Evolutionary conservation across 2,113 vertebrate genomes (phyloP), one percentile per base, ranked within the genome.

Genomic region (Clarias magur): DNA sequence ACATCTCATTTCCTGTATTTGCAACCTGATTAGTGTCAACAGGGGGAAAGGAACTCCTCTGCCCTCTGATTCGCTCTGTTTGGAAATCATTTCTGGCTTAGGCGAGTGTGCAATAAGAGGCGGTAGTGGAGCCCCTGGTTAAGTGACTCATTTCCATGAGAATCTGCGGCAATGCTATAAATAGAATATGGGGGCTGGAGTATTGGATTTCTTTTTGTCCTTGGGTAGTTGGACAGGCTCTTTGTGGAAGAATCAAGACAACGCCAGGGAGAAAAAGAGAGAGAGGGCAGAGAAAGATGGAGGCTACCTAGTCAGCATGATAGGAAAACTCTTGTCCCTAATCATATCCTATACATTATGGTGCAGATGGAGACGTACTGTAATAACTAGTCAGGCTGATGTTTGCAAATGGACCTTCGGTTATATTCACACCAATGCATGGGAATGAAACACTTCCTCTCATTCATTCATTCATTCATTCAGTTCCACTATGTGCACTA

Each of bases 1-100:
- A 91, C 87, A 89, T 89, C 90, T 91, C 85, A 91, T 91, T 92
- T 87, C 62, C 86, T 86, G 76, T 88, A 89, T 91, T 88, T 90
- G 89, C 87, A 88, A 87, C 81, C 85, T 89, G 88, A 92, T 91
- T 88, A 88, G 87, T 88, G 89, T 90, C 88, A 89, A 88, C 79
- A 86, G 79, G 75, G 63, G 87, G 59, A 87, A 68, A 65, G 82
- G 80, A 87, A 87, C 80, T 80, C 82, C 56, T 65, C 87, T 88
- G 89, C 84, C 85, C 86, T 89, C 67, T 87, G 76, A 91, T 88
- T 89, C 60, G 34, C 88, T 80, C 27, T 85, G 82, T 86, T 83
- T 89, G 87, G 70, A 86, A 84, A 88, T 86, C 56, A 88, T 84
- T 82, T 89, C 70, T 88, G 86, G 73, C 87, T 87, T 30, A 9